These are phyloP conservation scores for Paradisaea rubra DNA, from an alignment of 2,113 vertebrate genomes.

Conservation along the genomic window DNA sequence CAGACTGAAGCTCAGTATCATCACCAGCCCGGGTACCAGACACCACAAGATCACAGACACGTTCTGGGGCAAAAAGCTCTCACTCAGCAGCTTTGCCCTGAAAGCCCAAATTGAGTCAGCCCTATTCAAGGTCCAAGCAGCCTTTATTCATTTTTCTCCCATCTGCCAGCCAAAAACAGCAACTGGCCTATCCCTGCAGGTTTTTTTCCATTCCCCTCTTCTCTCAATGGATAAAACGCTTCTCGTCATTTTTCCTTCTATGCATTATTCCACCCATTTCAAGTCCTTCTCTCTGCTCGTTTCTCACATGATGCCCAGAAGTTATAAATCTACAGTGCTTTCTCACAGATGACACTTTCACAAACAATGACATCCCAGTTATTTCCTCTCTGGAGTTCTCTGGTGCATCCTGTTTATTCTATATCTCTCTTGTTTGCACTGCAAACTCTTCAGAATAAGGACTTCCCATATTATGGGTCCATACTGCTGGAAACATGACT, in stretches of 20 bases:
- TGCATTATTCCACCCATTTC: background rate
- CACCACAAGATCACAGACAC: background rate
- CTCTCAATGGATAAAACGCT: background rate
- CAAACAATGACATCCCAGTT: background rate
- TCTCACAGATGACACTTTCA: background rate
- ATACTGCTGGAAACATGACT: background rate
- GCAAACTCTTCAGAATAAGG: constrained; percentile 8
- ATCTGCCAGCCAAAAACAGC: background rate
- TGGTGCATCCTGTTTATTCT: constrained; percentile 24
- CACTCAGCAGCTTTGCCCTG: background rate
- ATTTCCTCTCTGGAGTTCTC: constrained; percentile 27
- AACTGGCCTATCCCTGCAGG: background rate
- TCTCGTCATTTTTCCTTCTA: background rate
- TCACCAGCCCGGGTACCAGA: background rate
- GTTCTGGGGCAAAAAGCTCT: background rate
- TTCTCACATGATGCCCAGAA: background rate
- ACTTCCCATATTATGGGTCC: background rate
- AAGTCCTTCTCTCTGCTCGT: background rate
- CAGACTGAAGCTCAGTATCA: background rate
- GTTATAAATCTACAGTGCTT: background rate
- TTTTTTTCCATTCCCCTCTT: background rate
- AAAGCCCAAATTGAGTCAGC: background rate
- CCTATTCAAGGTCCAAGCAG: background rate
- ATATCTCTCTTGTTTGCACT: constrained; percentile 9
- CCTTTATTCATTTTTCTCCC: background rate